Evolutionary conservation across 2,888 invertebrate genomes (phyloP).

Genomic region (Eupithecia insigniata): DNA sequence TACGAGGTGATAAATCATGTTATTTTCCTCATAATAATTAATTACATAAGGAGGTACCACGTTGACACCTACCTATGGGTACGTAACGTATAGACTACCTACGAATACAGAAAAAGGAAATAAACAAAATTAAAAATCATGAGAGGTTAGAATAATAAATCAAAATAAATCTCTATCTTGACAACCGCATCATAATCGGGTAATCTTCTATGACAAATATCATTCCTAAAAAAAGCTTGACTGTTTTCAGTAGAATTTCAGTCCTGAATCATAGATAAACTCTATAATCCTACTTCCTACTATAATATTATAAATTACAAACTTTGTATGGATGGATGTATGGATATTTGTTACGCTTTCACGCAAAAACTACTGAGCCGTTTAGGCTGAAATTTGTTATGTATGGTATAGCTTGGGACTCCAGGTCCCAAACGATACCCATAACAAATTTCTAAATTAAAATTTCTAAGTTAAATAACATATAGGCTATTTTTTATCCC

Average conservation of each 20-base stretch:
- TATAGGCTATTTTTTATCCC: too few relatives aligned
- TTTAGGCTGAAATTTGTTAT: too few relatives aligned
- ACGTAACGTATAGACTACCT: too few relatives aligned
- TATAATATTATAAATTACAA: too few relatives aligned
- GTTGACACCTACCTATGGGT: neutral
- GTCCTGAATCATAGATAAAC: slow-evolving; percentile 9
- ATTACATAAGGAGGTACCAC: neutral
- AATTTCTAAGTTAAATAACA: too few relatives aligned
- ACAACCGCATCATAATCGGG: neutral
- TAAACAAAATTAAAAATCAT: neutral
- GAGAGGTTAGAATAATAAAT: too few relatives aligned
- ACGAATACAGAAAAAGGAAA: neutral
- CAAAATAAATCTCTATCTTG: neutral
- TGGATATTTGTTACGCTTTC: too few relatives aligned
- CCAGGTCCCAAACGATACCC: too few relatives aligned
- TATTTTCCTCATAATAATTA: neutral
- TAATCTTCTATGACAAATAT: neutral
- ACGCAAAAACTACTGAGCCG: too few relatives aligned
- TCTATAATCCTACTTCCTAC: neutral
- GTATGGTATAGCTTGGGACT: too few relatives aligned
- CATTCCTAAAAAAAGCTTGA: neutral
- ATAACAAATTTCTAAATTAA: too few relatives aligned
- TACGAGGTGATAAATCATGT: neutral
- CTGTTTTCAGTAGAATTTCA: slow-evolving; percentile 10
- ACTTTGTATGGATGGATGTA: too few relatives aligned